Conservation (phyloP, 2,113 vertebrate genomes). For the Psilopsiagon aymara region DNA sequence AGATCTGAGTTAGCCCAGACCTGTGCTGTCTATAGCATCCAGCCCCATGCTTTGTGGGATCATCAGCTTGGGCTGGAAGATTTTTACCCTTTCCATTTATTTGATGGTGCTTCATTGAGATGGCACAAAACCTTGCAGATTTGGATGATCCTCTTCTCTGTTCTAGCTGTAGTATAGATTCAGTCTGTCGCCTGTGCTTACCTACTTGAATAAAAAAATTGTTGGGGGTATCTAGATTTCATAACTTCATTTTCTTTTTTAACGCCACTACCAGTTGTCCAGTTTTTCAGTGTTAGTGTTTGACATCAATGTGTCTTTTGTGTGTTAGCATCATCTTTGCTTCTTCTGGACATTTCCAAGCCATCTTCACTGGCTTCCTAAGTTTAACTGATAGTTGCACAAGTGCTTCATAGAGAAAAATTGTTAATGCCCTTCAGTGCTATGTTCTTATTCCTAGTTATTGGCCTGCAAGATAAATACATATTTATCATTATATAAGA, state of each 20-base stretch:
- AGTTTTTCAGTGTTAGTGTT: background rate
- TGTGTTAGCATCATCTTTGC: background rate
- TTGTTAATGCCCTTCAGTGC: background rate
- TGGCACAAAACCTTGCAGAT: background rate
- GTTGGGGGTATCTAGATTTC: background rate
- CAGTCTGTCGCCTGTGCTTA: background rate
- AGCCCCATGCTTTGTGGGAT: background rate
- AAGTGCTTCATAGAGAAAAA: background rate
- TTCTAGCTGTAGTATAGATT: background rate
- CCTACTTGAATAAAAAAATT: background rate
- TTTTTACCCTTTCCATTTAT: background rate
- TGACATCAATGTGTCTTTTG: background rate
- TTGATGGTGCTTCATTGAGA: background rate
- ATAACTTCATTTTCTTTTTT: background rate
- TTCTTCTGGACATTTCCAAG: background rate
- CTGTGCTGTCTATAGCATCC: background rate
- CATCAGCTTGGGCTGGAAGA: background rate
- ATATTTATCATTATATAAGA: background rate
- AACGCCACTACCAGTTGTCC: background rate
- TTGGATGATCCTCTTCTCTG: background rate
- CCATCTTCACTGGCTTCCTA: background rate
- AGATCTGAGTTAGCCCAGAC: background rate
- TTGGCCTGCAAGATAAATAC: background rate
- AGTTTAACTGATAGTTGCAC: background rate
- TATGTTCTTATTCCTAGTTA: background rate